Percentiles rank a stretch among this genome's conserved stretches.
phyloP scores from a whole-genome alignment of 2,113 vertebrate species.

The Centropus unirufus region DNA sequence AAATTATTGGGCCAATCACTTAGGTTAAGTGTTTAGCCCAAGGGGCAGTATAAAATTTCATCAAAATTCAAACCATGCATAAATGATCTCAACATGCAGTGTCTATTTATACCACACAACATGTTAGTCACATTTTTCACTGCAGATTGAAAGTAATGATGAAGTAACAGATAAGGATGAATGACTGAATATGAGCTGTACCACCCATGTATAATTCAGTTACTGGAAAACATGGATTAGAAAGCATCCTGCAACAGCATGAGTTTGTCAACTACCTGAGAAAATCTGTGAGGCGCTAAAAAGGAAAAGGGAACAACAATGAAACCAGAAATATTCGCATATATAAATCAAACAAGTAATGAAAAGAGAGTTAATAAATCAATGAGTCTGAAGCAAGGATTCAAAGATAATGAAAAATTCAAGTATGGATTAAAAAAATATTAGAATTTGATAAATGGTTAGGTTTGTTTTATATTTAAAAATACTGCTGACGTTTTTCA shows the following conservation, averaged over 20 bases:
- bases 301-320: not conserved
- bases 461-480: not conserved
- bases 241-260: slow-evolving; percentile 4
- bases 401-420: not conserved
- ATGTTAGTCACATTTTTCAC: slow-evolving; percentile 67
- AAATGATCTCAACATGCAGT: slow-evolving; percentile 69
- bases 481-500: not conserved
- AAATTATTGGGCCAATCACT: slow-evolving; percentile 73
- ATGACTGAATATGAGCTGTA: slow-evolving; percentile 55
- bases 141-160: slow-evolving; percentile 65
- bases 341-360: not conserved
- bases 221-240: slow-evolving; percentile 33
- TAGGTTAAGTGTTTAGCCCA: slow-evolving; percentile 76
- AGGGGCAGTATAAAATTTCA: slow-evolving; percentile 74
- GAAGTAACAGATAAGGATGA: slow-evolving; percentile 66
- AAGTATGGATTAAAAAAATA: not conserved
- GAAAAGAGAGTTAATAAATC: not conserved
- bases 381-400: not conserved
- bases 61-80: slow-evolving; percentile 75
- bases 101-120: slow-evolving; percentile 72
- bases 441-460: not conserved
- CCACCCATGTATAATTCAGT: slow-evolving; percentile 68
- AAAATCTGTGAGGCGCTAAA: slow-evolving; percentile 13
- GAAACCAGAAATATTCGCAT: not conserved
- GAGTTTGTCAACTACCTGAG: not conserved